A percentile compares a stretch with the other conserved stretches of the same genome.
These are phyloP conservation scores for Chloroceryle inda DNA, from an alignment of 2,797 vertebrate genomes.

Conservation along the genomic window DNA sequence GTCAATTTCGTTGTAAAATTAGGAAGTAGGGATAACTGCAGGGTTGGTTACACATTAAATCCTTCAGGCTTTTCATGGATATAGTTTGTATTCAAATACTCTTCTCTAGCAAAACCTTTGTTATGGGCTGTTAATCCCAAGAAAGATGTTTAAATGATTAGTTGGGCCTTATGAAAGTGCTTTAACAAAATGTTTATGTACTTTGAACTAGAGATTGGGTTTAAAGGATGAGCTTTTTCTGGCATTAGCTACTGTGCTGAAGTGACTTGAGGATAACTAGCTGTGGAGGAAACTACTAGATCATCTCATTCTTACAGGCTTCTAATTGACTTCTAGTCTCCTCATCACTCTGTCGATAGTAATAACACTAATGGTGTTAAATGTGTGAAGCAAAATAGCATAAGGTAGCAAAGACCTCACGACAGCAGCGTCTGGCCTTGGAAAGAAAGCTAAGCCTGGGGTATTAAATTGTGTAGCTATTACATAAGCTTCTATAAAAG, in stretches of 20 bases:
- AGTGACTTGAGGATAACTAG: neutral
- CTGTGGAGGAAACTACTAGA: neutral
- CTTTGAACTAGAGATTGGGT: neutral
- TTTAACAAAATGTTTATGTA: neutral
- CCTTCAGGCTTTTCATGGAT: neutral
- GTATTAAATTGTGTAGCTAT: neutral
- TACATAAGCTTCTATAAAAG: accelerated
- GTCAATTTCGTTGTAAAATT: neutral
- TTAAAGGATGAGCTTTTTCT: conserved; percentile 31
- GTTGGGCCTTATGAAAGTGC: neutral
- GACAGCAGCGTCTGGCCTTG: neutral
- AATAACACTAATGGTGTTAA: neutral
- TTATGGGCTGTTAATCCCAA: neutral
- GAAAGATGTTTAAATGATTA: neutral
- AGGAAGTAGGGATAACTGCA: neutral
- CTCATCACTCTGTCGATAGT: neutral
- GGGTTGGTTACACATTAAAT: neutral
- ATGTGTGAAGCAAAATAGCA: neutral
- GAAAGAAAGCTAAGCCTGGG: neutral
- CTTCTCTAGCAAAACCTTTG: neutral
- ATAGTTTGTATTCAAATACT: neutral
- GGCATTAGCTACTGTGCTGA: neutral
- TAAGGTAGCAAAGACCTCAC: neutral
- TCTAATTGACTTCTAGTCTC: neutral
- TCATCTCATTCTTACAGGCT: neutral